Percentiles rank a stretch among this genome's conserved stretches.
Conservation (phyloP, 2,113 vertebrate species). For the Brachionichthys hirsutus region DNA sequence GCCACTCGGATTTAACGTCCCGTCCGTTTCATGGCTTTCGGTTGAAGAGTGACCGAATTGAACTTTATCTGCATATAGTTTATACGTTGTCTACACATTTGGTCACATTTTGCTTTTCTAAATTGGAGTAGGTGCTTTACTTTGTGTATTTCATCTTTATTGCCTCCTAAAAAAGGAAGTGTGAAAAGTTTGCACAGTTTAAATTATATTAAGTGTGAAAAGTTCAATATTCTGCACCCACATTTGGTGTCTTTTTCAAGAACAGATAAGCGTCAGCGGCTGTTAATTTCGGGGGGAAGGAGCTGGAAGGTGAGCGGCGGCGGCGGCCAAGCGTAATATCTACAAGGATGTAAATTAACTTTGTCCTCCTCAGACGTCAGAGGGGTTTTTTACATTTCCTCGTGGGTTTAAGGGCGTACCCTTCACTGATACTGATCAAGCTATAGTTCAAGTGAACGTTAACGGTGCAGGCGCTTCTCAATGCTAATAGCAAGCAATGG, state of each 20-base stretch:
- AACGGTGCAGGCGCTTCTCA: constrained; percentile 9
- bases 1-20: constrained; percentile 27
- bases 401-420: background rate
- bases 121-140: constrained; percentile 6
- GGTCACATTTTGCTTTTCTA: constrained; percentile 13
- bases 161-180: constrained; percentile 1
- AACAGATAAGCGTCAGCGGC: constrained; percentile 38
- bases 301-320: background rate
- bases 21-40: constrained; percentile 26
- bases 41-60: constrained; percentile 19
- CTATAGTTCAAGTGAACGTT: background rate
- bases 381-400: background rate
- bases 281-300: constrained; percentile 9
- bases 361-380: background rate
- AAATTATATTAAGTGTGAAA: background rate
- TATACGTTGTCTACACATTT: constrained; percentile 31
- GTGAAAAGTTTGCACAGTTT: background rate
- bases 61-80: constrained; percentile 21
- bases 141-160: constrained; percentile 13
- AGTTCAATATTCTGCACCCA: constrained; percentile 1
- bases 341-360: constrained; percentile 14
- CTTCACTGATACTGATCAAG: constrained; percentile 15
- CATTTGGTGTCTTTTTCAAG: constrained; percentile 28
- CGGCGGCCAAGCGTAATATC: constrained; percentile 4
- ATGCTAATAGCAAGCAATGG: too few species aligned